These are phyloP conservation scores for Plecotus auritus DNA, from an alignment of 2,113 vertebrate species.

Conservation along the genomic window DNA sequence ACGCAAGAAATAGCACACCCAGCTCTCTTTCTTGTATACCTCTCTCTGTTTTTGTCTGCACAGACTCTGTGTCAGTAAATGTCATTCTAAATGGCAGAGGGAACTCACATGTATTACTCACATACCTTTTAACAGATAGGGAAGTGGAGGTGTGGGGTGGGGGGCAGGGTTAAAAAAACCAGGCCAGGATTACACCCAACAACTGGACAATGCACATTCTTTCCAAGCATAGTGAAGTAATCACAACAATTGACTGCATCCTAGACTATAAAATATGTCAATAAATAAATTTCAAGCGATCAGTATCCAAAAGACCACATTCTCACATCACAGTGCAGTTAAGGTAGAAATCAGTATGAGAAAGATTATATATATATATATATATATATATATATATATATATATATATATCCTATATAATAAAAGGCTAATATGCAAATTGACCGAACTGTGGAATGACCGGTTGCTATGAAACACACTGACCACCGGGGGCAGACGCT, in stretches of 20 bases:
- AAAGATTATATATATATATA: neutral
- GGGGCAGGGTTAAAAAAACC: neutral
- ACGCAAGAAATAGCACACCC: neutral
- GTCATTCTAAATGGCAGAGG: neutral
- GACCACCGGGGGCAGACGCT: too few relatives aligned
- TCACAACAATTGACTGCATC: neutral
- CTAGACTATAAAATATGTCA: neutral
- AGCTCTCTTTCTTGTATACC: neutral
- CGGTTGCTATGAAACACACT: too few relatives aligned
- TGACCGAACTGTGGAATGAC: too few relatives aligned
- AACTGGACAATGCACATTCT: neutral
- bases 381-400: too few relatives aligned
- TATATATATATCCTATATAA: too few relatives aligned
- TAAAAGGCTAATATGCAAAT: too few relatives aligned
- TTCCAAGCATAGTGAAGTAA: neutral
- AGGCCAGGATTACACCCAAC: neutral
- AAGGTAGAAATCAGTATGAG: slow-evolving; percentile 20
- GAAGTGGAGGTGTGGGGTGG: neutral
- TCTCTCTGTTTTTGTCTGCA: neutral
- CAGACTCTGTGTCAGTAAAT: neutral
- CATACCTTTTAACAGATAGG: neutral
- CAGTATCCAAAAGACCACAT: neutral
- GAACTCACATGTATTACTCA: neutral
- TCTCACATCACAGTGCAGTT: neutral
- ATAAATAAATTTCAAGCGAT: slow-evolving; percentile 11